Base-by-base conservation (phyloP, 1,140 invertebrate species). In the Apis cerana region DNA sequence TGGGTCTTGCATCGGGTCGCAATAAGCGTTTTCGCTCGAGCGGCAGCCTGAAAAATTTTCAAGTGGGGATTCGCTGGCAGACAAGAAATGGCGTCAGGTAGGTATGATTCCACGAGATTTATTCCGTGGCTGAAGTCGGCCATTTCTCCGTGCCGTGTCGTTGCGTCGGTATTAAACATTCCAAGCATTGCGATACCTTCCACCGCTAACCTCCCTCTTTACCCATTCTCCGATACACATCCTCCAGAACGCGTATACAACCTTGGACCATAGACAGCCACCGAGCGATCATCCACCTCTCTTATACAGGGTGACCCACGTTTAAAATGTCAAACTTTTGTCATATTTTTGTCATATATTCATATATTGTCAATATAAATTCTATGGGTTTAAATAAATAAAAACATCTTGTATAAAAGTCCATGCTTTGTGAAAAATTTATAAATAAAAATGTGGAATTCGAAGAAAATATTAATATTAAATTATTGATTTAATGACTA, bases 91-190 rank as follows among this genome's bases (percentile, higher is more conserved):
- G 86, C 86, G 75, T 76, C 81, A 61, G 71, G 76, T 52, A 71
- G 87, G 85, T 89, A 88, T 85, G 89, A 89, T 83, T 76, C 86
- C 69, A 62, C 64, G 86, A 88, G 85, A 91, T 91, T 92, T 92
- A 92, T 93, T 93, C 87, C 86, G 77, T 75, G 75, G 89, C 85
- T 88, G 88, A 91, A 85, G 88, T 76, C 88, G 88, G 84, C 87
- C 85, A 90, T 91, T 91, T 88, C 87, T 92, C 88, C 72, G 89
- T 88, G 89, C 79, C 88, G 87, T 92, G 87, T 91, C 90, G 88
- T 89, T 91, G 86, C 88, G 84, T 85, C 89, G 88, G 92, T 92
- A 93, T 93, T 92, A 93, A 93, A 92, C 91, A 92, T 93, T 92
- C 91, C 91, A 89, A 85, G 89, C 89, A 92, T 93, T 86, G 88